Evolutionary conservation across 2,113 vertebrate species (phyloP).

Genomic region (Tachycineta bicolor): DNA sequence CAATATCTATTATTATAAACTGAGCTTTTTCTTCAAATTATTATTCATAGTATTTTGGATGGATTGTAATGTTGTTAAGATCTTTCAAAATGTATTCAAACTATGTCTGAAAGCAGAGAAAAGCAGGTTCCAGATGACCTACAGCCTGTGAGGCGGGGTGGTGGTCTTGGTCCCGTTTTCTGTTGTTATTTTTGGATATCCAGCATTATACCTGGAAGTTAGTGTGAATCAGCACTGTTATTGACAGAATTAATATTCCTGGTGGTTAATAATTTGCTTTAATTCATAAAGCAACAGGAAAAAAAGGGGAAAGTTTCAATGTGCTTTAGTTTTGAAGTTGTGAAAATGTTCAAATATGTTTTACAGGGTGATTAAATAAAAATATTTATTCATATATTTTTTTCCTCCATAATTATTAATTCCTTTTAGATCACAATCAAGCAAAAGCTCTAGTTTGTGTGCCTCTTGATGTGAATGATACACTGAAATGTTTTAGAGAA

Average conservation of each 20-base stretch:
- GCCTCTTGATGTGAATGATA: constrained; percentile 86
- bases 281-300: not conserved
- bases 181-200: not conserved
- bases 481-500: constrained; percentile 84
- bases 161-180: not conserved
- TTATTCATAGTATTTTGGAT: not conserved
- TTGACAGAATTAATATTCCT: not conserved
- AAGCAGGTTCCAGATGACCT: not conserved
- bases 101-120: not conserved
- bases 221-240: not conserved
- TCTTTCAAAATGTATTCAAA: not conserved
- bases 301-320: not conserved
- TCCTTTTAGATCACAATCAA: constrained; percentile 68
- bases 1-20: not conserved
- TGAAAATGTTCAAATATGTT: not conserved
- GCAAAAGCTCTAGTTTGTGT: constrained; percentile 79
- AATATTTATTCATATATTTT: not conserved
- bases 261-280: not conserved
- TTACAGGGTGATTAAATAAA: not conserved
- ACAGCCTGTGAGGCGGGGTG: not conserved
- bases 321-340: not conserved
- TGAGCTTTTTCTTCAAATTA: constrained; percentile 6
- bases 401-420: not conserved
- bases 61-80: not conserved
- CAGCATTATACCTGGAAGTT: not conserved